Evolutionary conservation across 2,888 invertebrate genomes (phyloP), one percentile per base, ranked within the genome.

Genomic region (Mythimna impura): DNA sequence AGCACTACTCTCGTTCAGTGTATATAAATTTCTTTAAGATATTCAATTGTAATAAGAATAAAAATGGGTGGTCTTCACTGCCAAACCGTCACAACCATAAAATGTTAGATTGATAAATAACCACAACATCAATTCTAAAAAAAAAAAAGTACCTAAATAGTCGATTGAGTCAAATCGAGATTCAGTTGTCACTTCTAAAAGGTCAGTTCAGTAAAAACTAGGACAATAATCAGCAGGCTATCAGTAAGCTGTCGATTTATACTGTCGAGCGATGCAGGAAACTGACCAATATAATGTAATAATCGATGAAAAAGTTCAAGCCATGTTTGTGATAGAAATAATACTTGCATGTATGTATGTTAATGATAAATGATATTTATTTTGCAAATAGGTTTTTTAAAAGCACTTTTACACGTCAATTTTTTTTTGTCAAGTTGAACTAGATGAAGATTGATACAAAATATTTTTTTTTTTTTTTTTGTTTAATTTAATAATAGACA

Each of bases 191-290:
- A 80, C 57, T 61, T 72, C 61, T 50, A 55, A 69, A 73, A 52
- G 62, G 63, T 40, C 69, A n/a, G 54, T 30, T 34, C 30, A 36
- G 50, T 30, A 60, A 80, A 80, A 74, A 83, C 52, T 65, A 64
- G 69, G 22, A 58, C 69, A 65, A 69, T 67, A 73, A 73, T 66
- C 66, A 67, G 47, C 57, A 61, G 40, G 25, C 58, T 25, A 61
- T 66, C 73, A 71, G 34, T 74, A 58, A 74, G 22, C 62, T 62
- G 80, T 66, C 76, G 80, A 61, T 55, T 54, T 66, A 54, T 55
- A 47, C 60, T 60, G 30, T 67, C 22, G 12, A 68, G n/a, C 52
- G 22, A 58, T 68, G 47, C 54, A 43, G 60, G 66, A 43, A 62
- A 74, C 43, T 65, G 54, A 65, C 17, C 30, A 65, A 57, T 68